A percentile compares a stretch with the other conserved stretches of the same genome.
phyloP scores from a whole-genome alignment of 2,888 invertebrate genomes.

The Thera obeliscata region DNA sequence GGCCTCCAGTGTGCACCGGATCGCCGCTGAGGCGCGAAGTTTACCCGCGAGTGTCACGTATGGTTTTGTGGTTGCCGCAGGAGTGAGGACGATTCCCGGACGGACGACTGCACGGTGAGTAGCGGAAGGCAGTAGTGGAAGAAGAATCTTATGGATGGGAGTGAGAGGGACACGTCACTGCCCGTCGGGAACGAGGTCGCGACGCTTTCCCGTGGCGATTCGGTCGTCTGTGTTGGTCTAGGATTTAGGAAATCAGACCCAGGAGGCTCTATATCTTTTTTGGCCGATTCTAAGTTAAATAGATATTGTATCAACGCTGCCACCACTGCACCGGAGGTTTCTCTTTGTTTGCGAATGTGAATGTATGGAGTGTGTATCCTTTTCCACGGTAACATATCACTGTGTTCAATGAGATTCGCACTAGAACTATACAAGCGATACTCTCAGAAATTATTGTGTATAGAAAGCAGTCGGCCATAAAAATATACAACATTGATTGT shows the following conservation, averaged over 20 bases:
- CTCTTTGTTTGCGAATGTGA: slow-evolving; percentile 12
- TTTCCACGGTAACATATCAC: background rate
- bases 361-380: background rate
- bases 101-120: slow-evolving; percentile 31
- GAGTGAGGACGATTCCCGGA: slow-evolving; percentile 24
- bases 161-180: slow-evolving; percentile 45
- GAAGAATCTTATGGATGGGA: background rate
- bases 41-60: slow-evolving; percentile 63
- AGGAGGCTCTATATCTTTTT: slow-evolving; percentile 2
- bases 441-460: background rate
- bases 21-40: slow-evolving; percentile 70
- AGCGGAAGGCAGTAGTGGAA: background rate
- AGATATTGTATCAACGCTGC: background rate
- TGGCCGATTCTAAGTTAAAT: background rate
- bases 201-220: slow-evolving; percentile 57
- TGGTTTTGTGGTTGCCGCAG: slow-evolving; percentile 32
- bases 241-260: slow-evolving; percentile 6
- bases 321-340: background rate
- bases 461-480: slow-evolving; percentile 9
- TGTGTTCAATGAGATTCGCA: background rate
- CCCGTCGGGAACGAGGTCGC: slow-evolving; percentile 55
- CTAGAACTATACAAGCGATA: background rate
- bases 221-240: slow-evolving; percentile 10
- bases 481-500: slow-evolving; percentile 23
- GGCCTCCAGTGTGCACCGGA: slow-evolving; percentile 66